phyloP scores from a whole-genome alignment of 2,888 invertebrate genomes.

The Chirona hameri region DNA sequence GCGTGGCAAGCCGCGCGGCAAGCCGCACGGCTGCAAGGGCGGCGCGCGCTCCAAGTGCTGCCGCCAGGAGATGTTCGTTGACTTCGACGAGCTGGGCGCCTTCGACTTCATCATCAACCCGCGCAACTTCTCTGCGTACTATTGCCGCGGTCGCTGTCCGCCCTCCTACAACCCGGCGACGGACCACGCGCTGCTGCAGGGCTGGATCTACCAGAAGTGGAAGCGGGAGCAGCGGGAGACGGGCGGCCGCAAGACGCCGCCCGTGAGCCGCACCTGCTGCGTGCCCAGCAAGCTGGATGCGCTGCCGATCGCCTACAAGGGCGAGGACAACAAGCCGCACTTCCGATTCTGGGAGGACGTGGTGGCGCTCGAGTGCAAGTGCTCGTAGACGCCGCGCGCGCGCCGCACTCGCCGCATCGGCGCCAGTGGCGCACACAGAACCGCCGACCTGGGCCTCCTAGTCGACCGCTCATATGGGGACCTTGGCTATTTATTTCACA shows the following conservation, averaged over 20 bases:
- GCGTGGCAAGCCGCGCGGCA: background rate
- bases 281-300: constrained; percentile 63
- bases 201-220: constrained; percentile 59
- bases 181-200: constrained; percentile 66
- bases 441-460: background rate
- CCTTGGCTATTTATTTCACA: constrained; percentile 30
- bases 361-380: constrained; percentile 67
- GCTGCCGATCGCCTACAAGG: constrained; percentile 62
- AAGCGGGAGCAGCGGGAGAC: constrained; percentile 36
- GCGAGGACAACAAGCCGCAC: constrained; percentile 61
- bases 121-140: constrained; percentile 66
- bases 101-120: constrained; percentile 65
- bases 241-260: background rate
- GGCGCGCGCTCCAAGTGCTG: constrained; percentile 52
- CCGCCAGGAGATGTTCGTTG: constrained; percentile 62
- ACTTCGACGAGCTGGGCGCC: constrained; percentile 61
- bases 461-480: constrained; percentile 5
- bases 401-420: background rate
- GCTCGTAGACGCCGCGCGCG: constrained; percentile 53
- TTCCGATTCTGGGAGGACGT: constrained; percentile 67
- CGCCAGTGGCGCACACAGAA: background rate
- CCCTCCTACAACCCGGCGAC: constrained; percentile 64
- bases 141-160: constrained; percentile 66
- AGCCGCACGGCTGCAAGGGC: background rate
- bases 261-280: constrained; percentile 60